Evolutionary conservation across 2,797 vertebrate genomes (phyloP), one percentile per base, ranked within the genome.

Genomic region (Acridotheres tristis): DNA sequence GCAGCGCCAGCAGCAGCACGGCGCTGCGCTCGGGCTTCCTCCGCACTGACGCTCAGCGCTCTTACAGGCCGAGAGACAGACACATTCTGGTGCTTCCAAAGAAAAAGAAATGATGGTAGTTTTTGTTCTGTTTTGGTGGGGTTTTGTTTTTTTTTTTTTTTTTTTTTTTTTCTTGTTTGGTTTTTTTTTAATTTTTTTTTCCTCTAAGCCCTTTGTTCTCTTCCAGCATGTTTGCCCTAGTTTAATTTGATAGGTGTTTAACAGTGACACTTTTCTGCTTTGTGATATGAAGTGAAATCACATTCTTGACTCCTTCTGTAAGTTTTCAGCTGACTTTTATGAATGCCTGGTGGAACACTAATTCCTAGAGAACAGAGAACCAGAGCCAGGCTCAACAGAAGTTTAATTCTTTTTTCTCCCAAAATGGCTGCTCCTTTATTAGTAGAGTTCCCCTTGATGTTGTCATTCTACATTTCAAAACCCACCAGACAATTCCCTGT

Each of bases 121-220:
- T n/a, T 29, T 47, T 57, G 17, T 27, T 20, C 10, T 20, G 11
- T 9, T 55, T 42, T 42, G 40, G 40, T 42, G 40, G 40, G 11
- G 11, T 40, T 43, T 7, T 16, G 16, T 43, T 43, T 43, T 43
- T 1, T 9, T 43, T 30, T 6, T 5, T 14, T 13, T 5, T 13
- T 10, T 29, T 30, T 14, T 16, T 10, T 11, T 16, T 29, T 20
- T 22, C 15, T 2, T 16, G 11, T 43, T 43, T 36, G 5, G 2
- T 1, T 9, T 43, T 30, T 6, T 5, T 14, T 12, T 5, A 11
- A 7, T 14, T 16, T 14, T 13, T 16, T 20, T 22, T 19, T 2
- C 4, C 23, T 26, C 20, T 11, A 51, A 84, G 19, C 22, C 19
- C 22, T 87, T 95, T 87, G 67, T 90, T 96, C 67, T 76, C 26